Conservation (phyloP, 2,113 vertebrate species). For the Butastur rufipennis region DNA sequence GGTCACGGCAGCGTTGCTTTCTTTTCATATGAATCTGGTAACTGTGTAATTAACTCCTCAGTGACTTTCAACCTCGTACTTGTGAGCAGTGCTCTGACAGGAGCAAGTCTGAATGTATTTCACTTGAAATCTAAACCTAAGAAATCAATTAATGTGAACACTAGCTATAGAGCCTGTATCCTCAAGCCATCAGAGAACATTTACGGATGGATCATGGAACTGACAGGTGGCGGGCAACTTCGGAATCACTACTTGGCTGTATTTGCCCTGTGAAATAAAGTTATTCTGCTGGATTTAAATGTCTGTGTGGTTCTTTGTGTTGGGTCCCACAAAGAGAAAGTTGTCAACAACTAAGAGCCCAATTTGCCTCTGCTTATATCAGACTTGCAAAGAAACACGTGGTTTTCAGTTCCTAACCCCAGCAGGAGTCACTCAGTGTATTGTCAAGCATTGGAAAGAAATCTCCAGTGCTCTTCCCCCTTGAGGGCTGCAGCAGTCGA, state of each 20-base stretch:
- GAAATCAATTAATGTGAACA: background rate
- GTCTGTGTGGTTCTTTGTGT: background rate
- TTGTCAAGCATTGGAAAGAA: background rate
- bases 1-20: background rate
- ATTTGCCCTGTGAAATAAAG: conserved; percentile 20
- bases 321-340: background rate
- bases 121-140: background rate
- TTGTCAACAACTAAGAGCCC: background rate
- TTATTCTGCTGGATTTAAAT: background rate
- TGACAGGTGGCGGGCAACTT: background rate
- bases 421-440: background rate
- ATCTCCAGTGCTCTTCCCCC: background rate
- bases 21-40: background rate
- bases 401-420: background rate
- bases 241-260: background rate
- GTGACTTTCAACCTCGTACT: background rate
- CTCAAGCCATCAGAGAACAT: background rate
- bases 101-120: conserved; percentile 1
- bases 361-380: background rate
- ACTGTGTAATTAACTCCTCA: background rate
- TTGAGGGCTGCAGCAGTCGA: accelerated
- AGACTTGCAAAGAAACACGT: background rate
- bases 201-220: background rate
- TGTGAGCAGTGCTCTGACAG: background rate
- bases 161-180: background rate